These are phyloP conservation scores for Enteromius anoplus DNA, from an alignment of 2,797 vertebrate genomes.

Conservation along the genomic window DNA sequence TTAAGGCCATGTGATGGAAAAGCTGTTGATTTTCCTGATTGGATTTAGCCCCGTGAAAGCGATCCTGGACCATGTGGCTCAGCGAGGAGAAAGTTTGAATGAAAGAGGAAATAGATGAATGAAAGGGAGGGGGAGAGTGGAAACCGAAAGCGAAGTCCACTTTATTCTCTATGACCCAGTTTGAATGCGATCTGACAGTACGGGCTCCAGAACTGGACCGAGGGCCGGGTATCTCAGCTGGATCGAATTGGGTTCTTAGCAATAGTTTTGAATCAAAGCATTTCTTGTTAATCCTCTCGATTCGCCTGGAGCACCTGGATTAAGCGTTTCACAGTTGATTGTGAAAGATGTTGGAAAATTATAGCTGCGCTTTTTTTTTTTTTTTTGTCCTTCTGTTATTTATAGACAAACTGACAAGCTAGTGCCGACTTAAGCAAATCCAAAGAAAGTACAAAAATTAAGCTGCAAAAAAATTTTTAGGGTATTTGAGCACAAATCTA, in stretches of 20 bases:
- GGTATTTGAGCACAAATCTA: neutral
- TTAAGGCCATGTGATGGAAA: conserved; percentile 71
- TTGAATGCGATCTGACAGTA: conserved; percentile 36
- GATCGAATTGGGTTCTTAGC: conserved; percentile 10
- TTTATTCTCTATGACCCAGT: conserved; percentile 33
- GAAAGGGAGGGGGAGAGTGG: conserved; percentile 14
- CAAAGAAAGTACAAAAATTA: neutral
- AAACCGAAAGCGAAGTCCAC: conserved; percentile 36
- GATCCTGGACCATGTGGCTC: conserved; percentile 60
- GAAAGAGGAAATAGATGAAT: conserved; percentile 43
- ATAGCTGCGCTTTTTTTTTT: neutral
- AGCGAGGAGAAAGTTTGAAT: conserved; percentile 41
- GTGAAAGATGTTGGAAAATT: neutral
- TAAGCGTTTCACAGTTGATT: conserved; percentile 16
- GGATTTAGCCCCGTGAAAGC: conserved; percentile 77
- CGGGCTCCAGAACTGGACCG: conserved; percentile 7
- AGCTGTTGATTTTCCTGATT: conserved; percentile 78
- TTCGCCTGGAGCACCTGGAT: conserved; percentile 5
- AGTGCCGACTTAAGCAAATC: neutral
- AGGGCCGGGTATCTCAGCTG: conserved; percentile 8
- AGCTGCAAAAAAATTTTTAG: neutral
- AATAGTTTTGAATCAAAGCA: conserved; percentile 32
- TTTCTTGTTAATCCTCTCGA: conserved; percentile 21
- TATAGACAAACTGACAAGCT: neutral
- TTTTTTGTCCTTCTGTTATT: neutral